A percentile compares a stretch with the other conserved stretches of the same genome.
These are phyloP conservation scores for Myripristis murdjan DNA, from an alignment of 2,797 vertebrate genomes.

Conservation along the genomic window DNA sequence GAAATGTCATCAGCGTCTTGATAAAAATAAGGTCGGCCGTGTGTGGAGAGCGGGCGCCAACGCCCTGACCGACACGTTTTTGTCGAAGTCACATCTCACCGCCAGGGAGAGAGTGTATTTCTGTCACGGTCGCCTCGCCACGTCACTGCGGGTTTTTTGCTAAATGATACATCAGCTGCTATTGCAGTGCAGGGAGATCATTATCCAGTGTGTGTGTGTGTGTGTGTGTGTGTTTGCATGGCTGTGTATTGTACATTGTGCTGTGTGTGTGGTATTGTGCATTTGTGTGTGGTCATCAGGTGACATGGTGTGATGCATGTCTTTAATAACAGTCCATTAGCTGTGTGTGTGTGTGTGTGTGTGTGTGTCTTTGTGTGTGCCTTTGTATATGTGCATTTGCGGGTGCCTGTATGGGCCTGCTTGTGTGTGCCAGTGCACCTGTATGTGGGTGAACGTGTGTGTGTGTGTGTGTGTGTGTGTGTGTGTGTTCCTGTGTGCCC, in stretches of 20 bases:
- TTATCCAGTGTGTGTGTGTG: conserved; percentile 36
- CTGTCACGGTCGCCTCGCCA: conserved; percentile 2
- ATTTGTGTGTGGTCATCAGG: conserved; percentile 69
- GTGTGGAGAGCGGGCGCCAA: neutral
- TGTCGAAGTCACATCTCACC: conserved; percentile 6
- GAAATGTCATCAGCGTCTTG: conserved; percentile 70
- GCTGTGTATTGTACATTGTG: conserved; percentile 3
- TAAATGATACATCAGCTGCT: conserved; percentile 61
- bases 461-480: conserved; percentile 23
- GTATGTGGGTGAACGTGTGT: neutral
- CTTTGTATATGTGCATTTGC: conserved; percentile 18
- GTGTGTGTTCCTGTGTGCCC: conserved; percentile 3
- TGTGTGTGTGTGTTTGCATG: conserved; percentile 25
- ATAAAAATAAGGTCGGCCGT: conserved; percentile 31
- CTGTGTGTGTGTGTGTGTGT: conserved; percentile 32
- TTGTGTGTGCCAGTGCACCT: neutral
- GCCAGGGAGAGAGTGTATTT: neutral
- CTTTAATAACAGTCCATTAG: conserved; percentile 82
- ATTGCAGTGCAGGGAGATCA: conserved; percentile 35
- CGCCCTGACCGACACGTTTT: neutral
- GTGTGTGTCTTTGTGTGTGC: conserved; percentile 8
- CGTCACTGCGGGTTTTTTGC: conserved; percentile 28
- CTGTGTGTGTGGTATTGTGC: conserved; percentile 34
- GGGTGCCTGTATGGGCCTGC: neutral
- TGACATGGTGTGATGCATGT: conserved; percentile 80